These are phyloP conservation scores for Hippopotamus amphibius DNA, from an alignment of 2,113 vertebrate genomes.

Conservation along the genomic window DNA sequence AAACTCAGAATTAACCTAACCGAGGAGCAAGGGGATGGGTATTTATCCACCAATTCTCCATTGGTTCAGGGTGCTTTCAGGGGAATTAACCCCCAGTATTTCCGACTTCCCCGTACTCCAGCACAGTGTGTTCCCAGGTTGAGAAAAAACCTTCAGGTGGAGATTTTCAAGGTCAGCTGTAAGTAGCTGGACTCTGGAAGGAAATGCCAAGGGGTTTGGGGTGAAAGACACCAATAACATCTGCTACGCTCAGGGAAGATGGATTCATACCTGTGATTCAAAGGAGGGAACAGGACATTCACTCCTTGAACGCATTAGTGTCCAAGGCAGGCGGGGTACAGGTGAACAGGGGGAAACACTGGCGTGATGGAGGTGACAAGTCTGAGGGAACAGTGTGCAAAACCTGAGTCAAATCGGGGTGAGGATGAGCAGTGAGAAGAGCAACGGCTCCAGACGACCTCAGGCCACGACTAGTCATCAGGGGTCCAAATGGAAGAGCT, in stretches of 20 bases:
- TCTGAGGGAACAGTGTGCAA: neutral
- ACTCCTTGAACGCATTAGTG: neutral
- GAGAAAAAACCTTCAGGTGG: neutral
- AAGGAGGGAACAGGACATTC: neutral
- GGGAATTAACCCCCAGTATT: neutral
- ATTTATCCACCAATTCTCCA: neutral
- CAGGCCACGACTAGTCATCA: neutral
- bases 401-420: neutral
- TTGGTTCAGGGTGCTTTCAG: neutral
- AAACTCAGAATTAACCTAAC: neutral
- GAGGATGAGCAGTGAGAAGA: neutral
- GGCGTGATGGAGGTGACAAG: neutral
- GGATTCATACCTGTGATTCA: neutral
- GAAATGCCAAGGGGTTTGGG: neutral
- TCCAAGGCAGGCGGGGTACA: neutral
- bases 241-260: neutral
- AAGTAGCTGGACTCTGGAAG: neutral
- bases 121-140: neutral
- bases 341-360: neutral
- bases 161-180: neutral
- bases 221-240: neutral
- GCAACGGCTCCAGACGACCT: neutral
- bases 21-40: neutral
- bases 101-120: neutral
- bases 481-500: neutral